phyloP scores from a whole-genome alignment of 2,797 vertebrate species.

The Pipistrellus nathusii region DNA sequence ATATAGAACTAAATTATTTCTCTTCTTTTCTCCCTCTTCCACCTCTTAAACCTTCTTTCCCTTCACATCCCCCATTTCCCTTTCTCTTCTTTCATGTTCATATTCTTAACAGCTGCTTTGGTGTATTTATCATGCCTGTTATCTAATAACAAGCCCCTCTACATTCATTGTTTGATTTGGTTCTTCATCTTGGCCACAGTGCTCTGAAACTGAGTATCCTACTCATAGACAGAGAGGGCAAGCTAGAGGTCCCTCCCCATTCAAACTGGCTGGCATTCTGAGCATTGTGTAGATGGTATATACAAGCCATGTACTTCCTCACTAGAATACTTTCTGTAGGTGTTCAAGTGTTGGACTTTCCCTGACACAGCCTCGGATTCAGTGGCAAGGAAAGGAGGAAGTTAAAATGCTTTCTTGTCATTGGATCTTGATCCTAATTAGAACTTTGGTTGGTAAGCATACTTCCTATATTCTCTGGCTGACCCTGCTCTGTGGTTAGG shows the following conservation, averaged over 20 bases:
- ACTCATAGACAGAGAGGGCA: background rate
- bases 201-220: background rate
- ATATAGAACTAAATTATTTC: background rate
- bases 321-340: background rate
- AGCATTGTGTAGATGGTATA: background rate
- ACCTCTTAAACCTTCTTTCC: background rate
- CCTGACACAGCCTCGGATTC: constrained; percentile 38
- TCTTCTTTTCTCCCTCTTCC: background rate
- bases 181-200: background rate
- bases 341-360: background rate
- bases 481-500: background rate
- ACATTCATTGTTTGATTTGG: background rate
- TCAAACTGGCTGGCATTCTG: background rate
- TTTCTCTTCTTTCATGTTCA: background rate
- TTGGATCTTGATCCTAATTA: constrained; percentile 42
- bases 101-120: background rate
- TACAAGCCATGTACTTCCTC: background rate
- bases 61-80: background rate
- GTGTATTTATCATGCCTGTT: background rate
- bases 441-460: constrained; percentile 27
- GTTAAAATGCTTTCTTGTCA: constrained; percentile 39
- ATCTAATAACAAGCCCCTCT: background rate
- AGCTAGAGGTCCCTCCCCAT: background rate
- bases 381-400: constrained; percentile 53
- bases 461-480: background rate